These are phyloP conservation scores for Amiota minor DNA, from an alignment of 2,888 invertebrate genomes.

Conservation along the genomic window DNA sequence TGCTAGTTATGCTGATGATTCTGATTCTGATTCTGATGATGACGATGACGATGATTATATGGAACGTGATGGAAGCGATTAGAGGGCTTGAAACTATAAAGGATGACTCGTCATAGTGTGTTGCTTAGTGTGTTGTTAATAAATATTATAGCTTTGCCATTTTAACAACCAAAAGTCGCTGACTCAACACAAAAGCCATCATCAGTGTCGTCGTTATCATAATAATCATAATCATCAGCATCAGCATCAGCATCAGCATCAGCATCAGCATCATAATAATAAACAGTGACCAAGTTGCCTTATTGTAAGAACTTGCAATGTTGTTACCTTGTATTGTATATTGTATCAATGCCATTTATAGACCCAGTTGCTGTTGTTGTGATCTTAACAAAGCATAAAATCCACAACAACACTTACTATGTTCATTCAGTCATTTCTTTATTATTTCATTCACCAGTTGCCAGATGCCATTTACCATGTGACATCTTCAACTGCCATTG, in stretches of 20 bases:
- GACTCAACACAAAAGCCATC: slow-evolving; percentile 17
- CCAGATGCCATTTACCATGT: neutral
- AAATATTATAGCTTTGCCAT: slow-evolving; percentile 19
- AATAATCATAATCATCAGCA: slow-evolving; percentile 24
- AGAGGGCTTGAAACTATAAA: neutral
- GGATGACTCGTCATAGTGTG: neutral
- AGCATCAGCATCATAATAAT: slow-evolving; percentile 21
- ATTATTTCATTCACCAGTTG: neutral
- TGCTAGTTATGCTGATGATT: neutral
- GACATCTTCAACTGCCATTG: neutral
- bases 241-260: slow-evolving; percentile 29
- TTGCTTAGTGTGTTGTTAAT: neutral
- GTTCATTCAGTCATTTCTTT: neutral
- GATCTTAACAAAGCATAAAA: neutral
- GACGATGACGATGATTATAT: neutral
- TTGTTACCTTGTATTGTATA: neutral
- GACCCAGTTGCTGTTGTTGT: neutral
- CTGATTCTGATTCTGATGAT: no score
- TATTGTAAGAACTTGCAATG: slow-evolving; percentile 10
- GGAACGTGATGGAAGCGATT: neutral
- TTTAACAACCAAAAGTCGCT: slow-evolving; percentile 22
- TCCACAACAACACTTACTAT: neutral
- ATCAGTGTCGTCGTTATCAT: neutral
- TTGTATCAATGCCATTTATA: neutral
- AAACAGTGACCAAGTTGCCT: slow-evolving; percentile 1